Evolutionary conservation across 2,888 invertebrate genomes (phyloP), one percentile per base, ranked within the genome.

Genomic region (Lasioglossum villosulum): DNA sequence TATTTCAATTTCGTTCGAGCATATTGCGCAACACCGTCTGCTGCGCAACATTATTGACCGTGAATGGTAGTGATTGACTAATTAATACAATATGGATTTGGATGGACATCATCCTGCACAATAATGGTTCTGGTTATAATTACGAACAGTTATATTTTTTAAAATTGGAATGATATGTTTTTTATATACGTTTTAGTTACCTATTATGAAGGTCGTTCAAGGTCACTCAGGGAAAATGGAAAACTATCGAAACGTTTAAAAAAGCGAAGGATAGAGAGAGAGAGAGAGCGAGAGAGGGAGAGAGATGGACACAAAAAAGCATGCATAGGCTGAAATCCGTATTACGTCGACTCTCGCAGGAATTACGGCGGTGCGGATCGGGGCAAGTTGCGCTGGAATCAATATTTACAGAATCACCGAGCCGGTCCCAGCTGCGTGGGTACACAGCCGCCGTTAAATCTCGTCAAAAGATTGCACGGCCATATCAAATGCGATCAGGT

Each of bases 401-500:
- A 63, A 81, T 76, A 59, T 76, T 76, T 37, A 63, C 71, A 37
- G 42, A 76, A 72, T 76, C 45, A 77, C 37, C 27, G 42, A n/a
- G 45, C 19, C 23, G 16, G 34, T 27, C 14, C 45, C 56, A 16
- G 42, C 34, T 37, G 52, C 59, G 59, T 16, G 37, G 12, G 34
- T n/a, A 48, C 48, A 23, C 45, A 48, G 66, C 10, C 5, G 48
- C 30, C 78, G 56, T 63, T 48, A 74, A 70, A 75, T 74, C 27
- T 77, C 56, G 68, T 70, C 56, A 48, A 34, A 77, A 73, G 45
- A 77, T 83, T 48, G 73, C 56, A 12, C 42, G 52, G 34, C 23
- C 73, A 30, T 83, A 75, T 63, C 39, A 77, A 78, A 78, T 10
- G 52, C 68, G 79, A 84, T 75, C 42, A 66, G 52, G 73, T 77